phyloP scores from a whole-genome alignment of 2,888 invertebrate genomes.

The Drosophila falleni region DNA sequence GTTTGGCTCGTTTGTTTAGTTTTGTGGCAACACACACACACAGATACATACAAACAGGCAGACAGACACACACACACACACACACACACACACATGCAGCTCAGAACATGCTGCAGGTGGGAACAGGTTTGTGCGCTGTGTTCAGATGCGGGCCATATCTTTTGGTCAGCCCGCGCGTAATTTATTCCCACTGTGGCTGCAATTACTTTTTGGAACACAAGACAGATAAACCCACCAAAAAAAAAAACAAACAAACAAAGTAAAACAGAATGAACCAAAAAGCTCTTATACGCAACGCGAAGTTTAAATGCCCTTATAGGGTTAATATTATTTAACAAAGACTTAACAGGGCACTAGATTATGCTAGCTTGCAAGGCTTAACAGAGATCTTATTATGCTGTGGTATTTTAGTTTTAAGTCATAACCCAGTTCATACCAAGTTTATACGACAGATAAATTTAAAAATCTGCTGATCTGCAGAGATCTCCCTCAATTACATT shows the following conservation, averaged over 20 bases:
- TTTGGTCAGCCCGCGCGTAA: slow-evolving; percentile 69
- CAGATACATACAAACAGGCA: slow-evolving; percentile 25
- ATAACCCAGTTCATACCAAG: too few species aligned
- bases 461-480: not conserved
- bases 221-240: slow-evolving; percentile 22
- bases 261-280: slow-evolving; percentile 12
- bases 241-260: not conserved
- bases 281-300: slow-evolving; percentile 18
- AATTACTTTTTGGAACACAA: slow-evolving; percentile 68
- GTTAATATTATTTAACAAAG: not conserved
- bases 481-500: not conserved
- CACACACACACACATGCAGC: slow-evolving; percentile 29
- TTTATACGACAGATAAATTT: too few species aligned
- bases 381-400: not conserved
- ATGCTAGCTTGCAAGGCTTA: not conserved
- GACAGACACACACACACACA: slow-evolving; percentile 14
- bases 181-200: slow-evolving; percentile 78
- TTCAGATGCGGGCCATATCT: slow-evolving; percentile 78
- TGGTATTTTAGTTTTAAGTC: not conserved
- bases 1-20: slow-evolving; percentile 80
- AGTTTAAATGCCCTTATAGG: slow-evolving; percentile 28
- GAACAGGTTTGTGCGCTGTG: slow-evolving; percentile 68
- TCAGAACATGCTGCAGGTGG: slow-evolving; percentile 73
- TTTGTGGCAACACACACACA: slow-evolving; percentile 69
- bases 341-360: not conserved